Base-by-base conservation (phyloP, 2,888 invertebrate genomes). In the Diplazon laetatorius region DNA sequence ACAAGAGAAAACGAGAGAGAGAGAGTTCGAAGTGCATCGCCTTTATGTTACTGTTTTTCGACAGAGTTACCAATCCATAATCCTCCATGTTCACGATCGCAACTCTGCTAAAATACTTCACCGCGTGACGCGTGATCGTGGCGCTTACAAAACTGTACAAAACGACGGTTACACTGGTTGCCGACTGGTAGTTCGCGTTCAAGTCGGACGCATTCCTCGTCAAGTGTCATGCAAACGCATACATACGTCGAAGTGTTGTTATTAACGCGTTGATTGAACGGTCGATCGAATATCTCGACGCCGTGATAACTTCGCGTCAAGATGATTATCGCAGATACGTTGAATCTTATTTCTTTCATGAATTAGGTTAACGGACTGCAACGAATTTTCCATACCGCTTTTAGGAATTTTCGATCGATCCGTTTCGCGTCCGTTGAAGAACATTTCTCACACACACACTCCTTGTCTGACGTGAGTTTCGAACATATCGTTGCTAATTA, bases 241-340 rank as follows among this genome's bases (percentile, higher is more conserved):
- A 71, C 60, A 46, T 78, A 78, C 73, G 78, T 65, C 73, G 44
- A 65, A 48, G 50, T 50, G 59, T 78, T 70, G 63, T 74, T 77
- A 52, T 55, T 62, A 30, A 39, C 30, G 50, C n/a, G 52, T 78
- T 63, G 44, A 65, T 74, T 59, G 8, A 50, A 59, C 55, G 9
- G 14, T 9, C 39, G 10, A 62, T 65, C 30, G 12, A 12, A 65
- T 55, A 69, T 60, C 37, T 55, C 16, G 50, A 50, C 25, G 60
- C 16, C 30, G 22, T 60, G 14, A 14, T 2, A 55, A 63, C 20
- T 18, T 73, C 8, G 10, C 46, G 42, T 46, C 46, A 52, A 74
- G 46, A 78, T 74, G 74, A 39, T 65, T 2, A 22, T 60, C 9
- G 9, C 4, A 37, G 18, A 60, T 12, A 9, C 12, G 65, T 46